Base-by-base conservation (phyloP, 2,888 invertebrate genomes). In the Nowickia ferox region DNA sequence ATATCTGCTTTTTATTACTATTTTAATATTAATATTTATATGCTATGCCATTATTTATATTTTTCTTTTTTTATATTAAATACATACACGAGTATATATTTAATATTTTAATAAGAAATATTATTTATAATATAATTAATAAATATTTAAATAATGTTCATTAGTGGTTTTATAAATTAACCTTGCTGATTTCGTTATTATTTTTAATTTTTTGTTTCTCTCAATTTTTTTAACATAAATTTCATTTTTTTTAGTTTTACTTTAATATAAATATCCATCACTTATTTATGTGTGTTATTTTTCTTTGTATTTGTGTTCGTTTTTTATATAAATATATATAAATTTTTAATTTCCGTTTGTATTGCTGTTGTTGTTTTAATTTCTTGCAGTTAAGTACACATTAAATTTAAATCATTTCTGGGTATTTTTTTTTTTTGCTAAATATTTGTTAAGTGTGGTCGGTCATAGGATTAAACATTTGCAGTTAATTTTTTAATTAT, bases 91-190 rank as follows among this genome's bases (percentile, higher is more conserved):
- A 22, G 79, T 74, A 84, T 69, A 42, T 53, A 80, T 79, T 86
- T 81, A 69, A 81, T 86, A 69, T 30, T 68, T 71, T 77, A 51
- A 53, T 72, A 68, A 81, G 81, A 57, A 46, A 57, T 66, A 44
- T 83, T 71, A 72, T 61, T 71, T 55, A 76, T 83, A 78, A 63
- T 85, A 74, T 80, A 83, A 86, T 86, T 86, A 83, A 83, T 86
- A 80, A 83, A 80, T 86, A 86, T 83, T 86, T 86, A 83, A 83
- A 83, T 80, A 83, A 80, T 83, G 76, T 86, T 86, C 79, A 86
- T 86, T 86, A 80, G 86, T 80, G 86, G 86, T 76, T 80, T 86
- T 83, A 75, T 77, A 80, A 83, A 86, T 86, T 86, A 86, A 86
- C 83, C 83, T 55, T 76, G 66, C 72, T 61, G 71, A 71, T 75